Conservation (phyloP, 2,113 vertebrate species). For the Chunga burmeisteri region DNA sequence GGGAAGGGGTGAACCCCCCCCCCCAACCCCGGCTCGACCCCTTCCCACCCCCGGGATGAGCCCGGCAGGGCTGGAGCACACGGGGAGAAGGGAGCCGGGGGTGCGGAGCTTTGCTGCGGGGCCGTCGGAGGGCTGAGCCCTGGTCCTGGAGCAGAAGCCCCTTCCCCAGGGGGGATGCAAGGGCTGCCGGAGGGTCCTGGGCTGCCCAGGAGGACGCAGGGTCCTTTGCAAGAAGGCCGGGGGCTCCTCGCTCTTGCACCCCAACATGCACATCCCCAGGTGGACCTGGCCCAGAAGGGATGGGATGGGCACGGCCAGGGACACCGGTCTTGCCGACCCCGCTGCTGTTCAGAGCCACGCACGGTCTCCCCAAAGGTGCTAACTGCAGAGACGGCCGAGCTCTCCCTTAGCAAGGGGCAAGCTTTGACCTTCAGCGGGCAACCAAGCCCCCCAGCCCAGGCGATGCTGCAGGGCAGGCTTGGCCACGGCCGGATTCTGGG, state of each 20-base stretch:
- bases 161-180: background rate
- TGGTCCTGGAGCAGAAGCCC: background rate
- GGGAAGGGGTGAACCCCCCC: accelerated
- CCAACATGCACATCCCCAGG: accelerated
- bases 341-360: background rate
- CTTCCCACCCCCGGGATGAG: background rate
- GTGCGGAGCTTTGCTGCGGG: background rate
- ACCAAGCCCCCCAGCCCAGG: background rate
- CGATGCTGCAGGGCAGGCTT: background rate
- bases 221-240: no score
- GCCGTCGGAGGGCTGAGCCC: no score
- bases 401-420: background rate
- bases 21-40: accelerated
- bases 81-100: background rate
- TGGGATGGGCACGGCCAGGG: background rate
- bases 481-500: background rate
- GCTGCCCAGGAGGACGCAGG: background rate
- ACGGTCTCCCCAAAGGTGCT: accelerated
- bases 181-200: background rate
- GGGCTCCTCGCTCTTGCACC: accelerated
- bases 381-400: accelerated
- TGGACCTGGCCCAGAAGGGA: background rate
- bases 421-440: background rate
- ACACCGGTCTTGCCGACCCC: accelerated
- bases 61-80: accelerated